Evolutionary conservation across 2,888 invertebrate species (phyloP).

Genomic region (Seira musarum): DNA sequence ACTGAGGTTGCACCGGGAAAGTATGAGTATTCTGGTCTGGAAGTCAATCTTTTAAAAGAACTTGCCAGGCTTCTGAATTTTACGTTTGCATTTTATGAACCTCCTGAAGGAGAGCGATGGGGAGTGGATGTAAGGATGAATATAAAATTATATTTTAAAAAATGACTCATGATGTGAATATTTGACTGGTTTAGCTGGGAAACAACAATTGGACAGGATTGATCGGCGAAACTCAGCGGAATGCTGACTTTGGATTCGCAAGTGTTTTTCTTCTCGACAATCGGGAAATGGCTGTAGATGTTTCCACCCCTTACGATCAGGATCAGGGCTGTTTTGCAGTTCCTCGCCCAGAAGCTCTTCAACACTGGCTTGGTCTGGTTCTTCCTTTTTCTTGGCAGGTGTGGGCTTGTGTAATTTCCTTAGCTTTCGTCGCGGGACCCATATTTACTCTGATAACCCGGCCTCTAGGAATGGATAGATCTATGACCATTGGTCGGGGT

Average conservation of each 20-base stretch:
- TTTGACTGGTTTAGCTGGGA: constrained; percentile 59
- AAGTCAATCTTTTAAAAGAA: constrained; percentile 63
- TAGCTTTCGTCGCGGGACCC: constrained; percentile 69
- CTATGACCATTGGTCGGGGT: constrained; percentile 63
- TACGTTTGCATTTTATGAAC: constrained; percentile 66
- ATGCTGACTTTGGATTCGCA: constrained; percentile 68
- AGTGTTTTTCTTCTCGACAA: constrained; percentile 67
- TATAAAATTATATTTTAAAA: not conserved
- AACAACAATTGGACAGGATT: constrained; percentile 67
- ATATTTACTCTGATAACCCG: constrained; percentile 64
- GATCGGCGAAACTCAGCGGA: constrained; percentile 65
- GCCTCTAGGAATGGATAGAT: constrained; percentile 64
- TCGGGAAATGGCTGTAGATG: constrained; percentile 64
- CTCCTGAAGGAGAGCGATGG: constrained; percentile 61
- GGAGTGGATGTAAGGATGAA: constrained; percentile 61
- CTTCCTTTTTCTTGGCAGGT: constrained; percentile 69
- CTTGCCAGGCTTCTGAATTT: constrained; percentile 66
- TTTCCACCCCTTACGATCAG: constrained; percentile 67
- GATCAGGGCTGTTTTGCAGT: constrained; percentile 69
- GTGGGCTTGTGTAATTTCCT: constrained; percentile 67
- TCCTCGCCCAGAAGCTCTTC: constrained; percentile 68
- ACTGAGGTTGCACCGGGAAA: constrained; percentile 48
- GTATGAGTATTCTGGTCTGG: constrained; percentile 63
- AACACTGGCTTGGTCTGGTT: constrained; percentile 68
- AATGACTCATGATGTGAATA: not conserved